phyloP scores from a whole-genome alignment of 2,888 invertebrate genomes.

The Rhimphoctona megacephalus region DNA sequence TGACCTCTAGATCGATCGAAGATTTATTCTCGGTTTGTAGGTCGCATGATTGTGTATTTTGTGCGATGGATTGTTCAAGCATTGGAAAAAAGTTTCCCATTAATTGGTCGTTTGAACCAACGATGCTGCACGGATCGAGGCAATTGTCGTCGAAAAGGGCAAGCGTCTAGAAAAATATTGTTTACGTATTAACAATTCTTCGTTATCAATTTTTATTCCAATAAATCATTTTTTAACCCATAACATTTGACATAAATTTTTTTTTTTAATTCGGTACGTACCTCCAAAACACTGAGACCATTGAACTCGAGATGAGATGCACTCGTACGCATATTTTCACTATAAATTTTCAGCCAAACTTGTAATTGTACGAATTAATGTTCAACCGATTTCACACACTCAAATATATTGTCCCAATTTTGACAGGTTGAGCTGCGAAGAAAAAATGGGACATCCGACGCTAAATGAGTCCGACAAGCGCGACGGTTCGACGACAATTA shows the following conservation, averaged over 20 bases:
- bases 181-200: background rate
- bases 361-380: background rate
- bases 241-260: background rate
- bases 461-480: background rate
- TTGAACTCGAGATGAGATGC: background rate
- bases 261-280: background rate
- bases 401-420: background rate
- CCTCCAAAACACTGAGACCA: conserved; percentile 35
- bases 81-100: no score
- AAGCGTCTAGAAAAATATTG: conserved; percentile 43
- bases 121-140: conserved; percentile 3
- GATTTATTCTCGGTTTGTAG: no score
- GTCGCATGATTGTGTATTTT: no score
- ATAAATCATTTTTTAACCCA: background rate
- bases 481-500: conserved; percentile 30
- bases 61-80: no score
- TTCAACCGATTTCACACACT: background rate
- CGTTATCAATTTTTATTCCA: background rate
- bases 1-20: no score
- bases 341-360: background rate
- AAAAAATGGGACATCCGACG: background rate
- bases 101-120: background rate
- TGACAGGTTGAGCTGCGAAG: background rate
- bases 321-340: conserved; percentile 7
- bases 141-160: conserved; percentile 57